Percentiles rank a stretch among this genome's conserved stretches.
These are phyloP conservation scores for Jaculus jaculus DNA, from an alignment of 2,113 vertebrate genomes.

Conservation along the genomic window DNA sequence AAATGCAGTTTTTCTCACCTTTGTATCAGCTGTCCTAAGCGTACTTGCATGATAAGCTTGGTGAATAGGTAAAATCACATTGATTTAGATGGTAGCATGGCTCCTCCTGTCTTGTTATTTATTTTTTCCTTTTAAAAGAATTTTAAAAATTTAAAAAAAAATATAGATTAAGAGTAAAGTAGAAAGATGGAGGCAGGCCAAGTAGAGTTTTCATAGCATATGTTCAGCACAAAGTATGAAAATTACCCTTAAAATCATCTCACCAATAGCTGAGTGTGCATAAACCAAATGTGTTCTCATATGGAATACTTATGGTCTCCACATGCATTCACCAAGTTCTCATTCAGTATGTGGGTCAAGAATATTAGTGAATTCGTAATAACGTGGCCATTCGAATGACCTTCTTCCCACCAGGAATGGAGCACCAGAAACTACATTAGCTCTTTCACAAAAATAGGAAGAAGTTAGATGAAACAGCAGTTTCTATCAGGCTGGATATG, in stretches of 20 bases:
- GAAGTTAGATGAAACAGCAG: not conserved
- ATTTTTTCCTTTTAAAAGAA: constrained; percentile 25
- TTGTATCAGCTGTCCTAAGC: not conserved
- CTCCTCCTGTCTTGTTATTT: not conserved
- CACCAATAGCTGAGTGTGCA: not conserved
- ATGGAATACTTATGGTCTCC: not conserved
- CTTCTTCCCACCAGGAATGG: not conserved
- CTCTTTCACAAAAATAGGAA: not conserved
- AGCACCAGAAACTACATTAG: not conserved
- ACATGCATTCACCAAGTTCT: not conserved
- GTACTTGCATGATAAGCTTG: not conserved
- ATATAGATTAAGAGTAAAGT: not conserved
- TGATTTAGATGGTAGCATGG: not conserved
- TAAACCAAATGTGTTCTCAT: not conserved
- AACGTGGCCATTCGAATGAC: no score
- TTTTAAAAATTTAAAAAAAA: not conserved
- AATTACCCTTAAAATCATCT: not conserved
- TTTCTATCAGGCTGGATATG: not conserved
- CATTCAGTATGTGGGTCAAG: not conserved
- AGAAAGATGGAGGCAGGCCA: not conserved
- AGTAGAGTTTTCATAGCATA: not conserved
- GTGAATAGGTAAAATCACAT: not conserved
- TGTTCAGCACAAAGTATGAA: not conserved
- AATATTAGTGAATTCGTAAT: no score
- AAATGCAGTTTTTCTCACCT: not conserved